Conservation (phyloP, 2,113 vertebrate species). For the Malaclemys terrapin region DNA sequence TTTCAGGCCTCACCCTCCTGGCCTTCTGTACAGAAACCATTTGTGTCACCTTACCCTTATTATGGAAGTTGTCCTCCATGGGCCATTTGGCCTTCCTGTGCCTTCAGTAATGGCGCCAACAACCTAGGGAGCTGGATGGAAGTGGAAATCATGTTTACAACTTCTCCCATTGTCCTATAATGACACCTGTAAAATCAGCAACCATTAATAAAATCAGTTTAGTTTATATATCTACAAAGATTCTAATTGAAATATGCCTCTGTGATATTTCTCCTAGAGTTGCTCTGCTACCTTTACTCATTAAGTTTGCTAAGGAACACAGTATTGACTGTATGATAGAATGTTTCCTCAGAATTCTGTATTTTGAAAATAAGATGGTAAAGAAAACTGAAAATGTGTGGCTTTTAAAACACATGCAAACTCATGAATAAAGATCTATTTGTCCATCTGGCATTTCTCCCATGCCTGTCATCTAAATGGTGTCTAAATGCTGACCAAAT, state of each 20-base stretch:
- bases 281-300: constrained; percentile 65
- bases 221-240: constrained; percentile 60
- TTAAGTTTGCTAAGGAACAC: constrained; percentile 62
- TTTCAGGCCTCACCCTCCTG: not conserved
- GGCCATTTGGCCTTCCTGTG: constrained; percentile 17
- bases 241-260: constrained; percentile 16
- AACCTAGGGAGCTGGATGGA: not conserved
- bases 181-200: not conserved
- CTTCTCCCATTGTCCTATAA: not conserved
- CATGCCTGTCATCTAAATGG: constrained; percentile 13
- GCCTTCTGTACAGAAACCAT: not conserved
- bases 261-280: constrained; percentile 64
- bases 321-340: constrained; percentile 49
- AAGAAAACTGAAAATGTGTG: constrained; percentile 45
- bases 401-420: constrained; percentile 55
- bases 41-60: not conserved
- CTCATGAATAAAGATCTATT: constrained; percentile 9
- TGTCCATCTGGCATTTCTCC: constrained; percentile 13
- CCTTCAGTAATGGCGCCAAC: not conserved
- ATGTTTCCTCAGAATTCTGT: constrained; percentile 21
- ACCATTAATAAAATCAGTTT: constrained; percentile 48
- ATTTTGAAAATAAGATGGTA: constrained; percentile 33
- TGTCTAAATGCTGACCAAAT: not conserved
- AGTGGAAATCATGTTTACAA: constrained; percentile 5
- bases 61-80: not conserved